A percentile compares a stretch with the other conserved stretches of the same genome.
Evolutionary conservation across 1,140 invertebrate species (phyloP).

Genomic region (Euura saliciscinereae): DNA sequence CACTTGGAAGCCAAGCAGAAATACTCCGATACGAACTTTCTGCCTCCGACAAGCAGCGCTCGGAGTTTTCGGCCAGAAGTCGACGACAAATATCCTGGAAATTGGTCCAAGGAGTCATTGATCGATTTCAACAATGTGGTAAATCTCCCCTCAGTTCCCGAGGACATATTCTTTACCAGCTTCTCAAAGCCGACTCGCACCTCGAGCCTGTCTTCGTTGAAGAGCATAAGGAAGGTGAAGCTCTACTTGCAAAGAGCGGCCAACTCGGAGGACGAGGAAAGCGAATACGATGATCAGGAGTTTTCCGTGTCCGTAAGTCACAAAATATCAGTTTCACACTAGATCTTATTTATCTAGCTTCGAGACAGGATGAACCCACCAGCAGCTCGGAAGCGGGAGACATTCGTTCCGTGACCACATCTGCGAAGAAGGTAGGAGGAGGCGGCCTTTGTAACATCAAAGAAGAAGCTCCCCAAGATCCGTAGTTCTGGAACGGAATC

Average conservation of each 20-base stretch:
- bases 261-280: constrained; percentile 47
- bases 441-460: constrained; percentile 22
- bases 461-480: constrained; percentile 22
- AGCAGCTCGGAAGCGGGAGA: constrained; percentile 22
- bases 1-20: constrained; percentile 43
- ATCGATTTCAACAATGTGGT: constrained; percentile 50
- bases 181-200: constrained; percentile 45
- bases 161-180: constrained; percentile 49
- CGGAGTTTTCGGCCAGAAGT: constrained; percentile 44
- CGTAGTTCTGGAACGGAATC: constrained; percentile 10
- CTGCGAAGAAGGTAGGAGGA: constrained; percentile 20
- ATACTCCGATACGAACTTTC: constrained; percentile 19
- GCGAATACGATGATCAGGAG: constrained; percentile 46
- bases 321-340: constrained; percentile 4
- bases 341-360: neutral
- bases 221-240: constrained; percentile 53
- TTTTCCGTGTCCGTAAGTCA: constrained; percentile 20
- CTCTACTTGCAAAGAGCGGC: constrained; percentile 49
- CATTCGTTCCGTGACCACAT: constrained; percentile 15
- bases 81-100: constrained; percentile 55
- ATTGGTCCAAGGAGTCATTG: constrained; percentile 49
- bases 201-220: constrained; percentile 51
- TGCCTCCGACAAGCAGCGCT: constrained; percentile 31
- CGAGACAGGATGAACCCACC: constrained; percentile 21
- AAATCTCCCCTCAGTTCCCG: constrained; percentile 53